Percentiles rank a stretch among this genome's conserved stretches.
These are phyloP conservation scores for Atethmia centrago DNA, from an alignment of 2,888 invertebrate genomes.

Conservation along the genomic window DNA sequence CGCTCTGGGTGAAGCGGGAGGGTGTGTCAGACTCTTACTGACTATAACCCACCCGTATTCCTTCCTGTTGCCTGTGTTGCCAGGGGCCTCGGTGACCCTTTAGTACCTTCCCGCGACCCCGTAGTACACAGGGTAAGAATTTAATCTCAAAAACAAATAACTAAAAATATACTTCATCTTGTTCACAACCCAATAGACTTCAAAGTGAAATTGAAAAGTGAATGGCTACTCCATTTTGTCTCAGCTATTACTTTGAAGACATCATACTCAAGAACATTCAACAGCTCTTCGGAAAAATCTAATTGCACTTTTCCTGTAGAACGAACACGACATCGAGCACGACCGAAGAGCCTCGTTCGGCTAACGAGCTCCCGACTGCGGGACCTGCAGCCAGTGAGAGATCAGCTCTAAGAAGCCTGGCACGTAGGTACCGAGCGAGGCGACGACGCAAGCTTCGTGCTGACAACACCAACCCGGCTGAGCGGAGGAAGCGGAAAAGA, in stretches of 20 bases:
- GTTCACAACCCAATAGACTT: neutral
- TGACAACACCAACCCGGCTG: conserved; percentile 85
- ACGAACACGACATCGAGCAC: conserved; percentile 82
- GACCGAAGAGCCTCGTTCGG: conserved; percentile 88
- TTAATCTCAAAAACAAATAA: neutral
- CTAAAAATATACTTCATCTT: neutral
- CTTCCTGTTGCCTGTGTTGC: too few relatives aligned
- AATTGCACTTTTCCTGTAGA: conserved; percentile 50
- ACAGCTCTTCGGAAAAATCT: conserved; percentile 22
- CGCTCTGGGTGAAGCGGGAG: too few relatives aligned
- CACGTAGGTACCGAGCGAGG: conserved; percentile 91
- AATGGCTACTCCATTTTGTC: neutral
- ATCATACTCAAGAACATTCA: conserved; percentile 7
- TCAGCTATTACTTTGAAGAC: conserved; percentile 9
- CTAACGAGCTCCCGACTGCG: conserved; percentile 91
- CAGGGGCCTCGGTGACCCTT: too few relatives aligned
- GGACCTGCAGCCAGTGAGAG: conserved; percentile 92
- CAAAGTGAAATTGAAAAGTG: neutral
- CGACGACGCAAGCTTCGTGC: conserved; percentile 86
- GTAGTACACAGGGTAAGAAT: neutral
- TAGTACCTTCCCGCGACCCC: too few relatives aligned
- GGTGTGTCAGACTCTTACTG: too few relatives aligned
- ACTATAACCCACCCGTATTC: too few relatives aligned
- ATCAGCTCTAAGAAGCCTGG: conserved; percentile 92
- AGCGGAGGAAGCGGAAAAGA: conserved; percentile 89